Conservation (phyloP, 1,140 invertebrate genomes). For the Matsumurasca onukii region DNA sequence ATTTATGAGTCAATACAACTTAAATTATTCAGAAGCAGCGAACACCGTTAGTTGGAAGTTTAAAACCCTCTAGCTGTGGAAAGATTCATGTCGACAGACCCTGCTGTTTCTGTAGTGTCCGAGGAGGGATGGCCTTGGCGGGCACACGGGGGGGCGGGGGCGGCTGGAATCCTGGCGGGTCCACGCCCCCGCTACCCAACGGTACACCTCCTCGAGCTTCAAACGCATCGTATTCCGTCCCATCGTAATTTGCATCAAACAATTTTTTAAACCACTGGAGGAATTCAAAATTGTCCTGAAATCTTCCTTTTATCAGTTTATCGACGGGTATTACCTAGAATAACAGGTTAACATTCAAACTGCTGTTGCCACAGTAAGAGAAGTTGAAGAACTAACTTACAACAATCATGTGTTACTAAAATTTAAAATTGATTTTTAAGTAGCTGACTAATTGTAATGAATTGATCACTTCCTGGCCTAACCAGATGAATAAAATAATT, state of each 20-base stretch:
- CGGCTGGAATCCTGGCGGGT: constrained; percentile 38
- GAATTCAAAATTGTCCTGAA: constrained; percentile 99
- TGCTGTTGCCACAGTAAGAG: too few relatives aligned
- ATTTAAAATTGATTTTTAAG: too few relatives aligned
- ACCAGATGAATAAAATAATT: too few relatives aligned
- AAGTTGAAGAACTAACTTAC: too few relatives aligned
- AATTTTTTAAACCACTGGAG: constrained; percentile 99
- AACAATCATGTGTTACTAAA: too few relatives aligned
- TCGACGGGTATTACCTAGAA: constrained; percentile 95
- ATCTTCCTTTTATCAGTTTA: constrained; percentile 95
- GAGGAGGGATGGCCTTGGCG: constrained; percentile 33
- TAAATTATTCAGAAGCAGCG: too few relatives aligned
- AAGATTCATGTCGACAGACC: too few relatives aligned
- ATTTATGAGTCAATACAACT: too few relatives aligned
- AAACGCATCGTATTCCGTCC: constrained; percentile 89
- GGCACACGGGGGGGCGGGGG: constrained; percentile 36
- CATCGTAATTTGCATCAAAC: constrained; percentile 99
- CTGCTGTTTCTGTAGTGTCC: constrained; percentile 34
- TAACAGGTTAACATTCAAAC: too few relatives aligned
- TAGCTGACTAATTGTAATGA: too few relatives aligned
- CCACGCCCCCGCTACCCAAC: constrained; percentile 57
- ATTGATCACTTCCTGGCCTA: too few relatives aligned
- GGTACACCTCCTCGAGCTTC: constrained; percentile 77
- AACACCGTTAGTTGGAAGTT: constrained; percentile 8
- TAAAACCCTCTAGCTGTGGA: too few relatives aligned